phyloP scores from a whole-genome alignment of 2,888 invertebrate genomes.

The Graphium colonna region DNA sequence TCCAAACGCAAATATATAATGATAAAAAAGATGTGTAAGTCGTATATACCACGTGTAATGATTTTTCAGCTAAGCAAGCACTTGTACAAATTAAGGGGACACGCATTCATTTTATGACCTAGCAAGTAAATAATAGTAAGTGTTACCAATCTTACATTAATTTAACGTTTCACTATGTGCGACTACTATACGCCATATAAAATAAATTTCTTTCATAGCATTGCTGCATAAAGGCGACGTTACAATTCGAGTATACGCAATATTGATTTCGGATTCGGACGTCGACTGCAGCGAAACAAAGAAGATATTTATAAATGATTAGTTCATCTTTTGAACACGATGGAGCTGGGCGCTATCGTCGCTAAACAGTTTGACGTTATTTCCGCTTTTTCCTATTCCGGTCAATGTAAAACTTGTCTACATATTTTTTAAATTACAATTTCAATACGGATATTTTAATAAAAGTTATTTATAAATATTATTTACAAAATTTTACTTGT shows the following conservation, averaged over 20 bases:
- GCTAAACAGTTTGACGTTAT: conserved; percentile 36
- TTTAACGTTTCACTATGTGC: conserved; percentile 79
- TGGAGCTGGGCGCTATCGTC: conserved; percentile 35
- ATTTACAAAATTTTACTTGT: not conserved
- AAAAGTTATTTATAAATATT: no score
- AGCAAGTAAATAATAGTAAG: conserved; percentile 74
- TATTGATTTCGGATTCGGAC: conserved; percentile 66
- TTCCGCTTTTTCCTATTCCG: conserved; percentile 21
- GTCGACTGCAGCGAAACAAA: conserved; percentile 68
- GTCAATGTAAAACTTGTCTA: conserved; percentile 6
- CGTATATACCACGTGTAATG: conserved; percentile 59
- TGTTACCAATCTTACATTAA: conserved; percentile 81
- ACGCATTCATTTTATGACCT: conserved; percentile 68
- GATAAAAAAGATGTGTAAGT: conserved; percentile 47
- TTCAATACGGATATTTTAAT: no score
- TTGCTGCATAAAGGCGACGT: conserved; percentile 75
- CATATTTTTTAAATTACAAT: not conserved
- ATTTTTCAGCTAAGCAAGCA: conserved; percentile 62
- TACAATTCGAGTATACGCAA: conserved; percentile 74
- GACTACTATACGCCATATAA: conserved; percentile 79
- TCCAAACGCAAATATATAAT: conserved; percentile 28
- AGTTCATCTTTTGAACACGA: conserved; percentile 54
- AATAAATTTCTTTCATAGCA: conserved; percentile 77
- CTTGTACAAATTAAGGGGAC: conserved; percentile 61
- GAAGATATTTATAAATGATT: conserved; percentile 47